A percentile compares a stretch with the other conserved stretches of the same genome.
Conservation (phyloP, 1,140 invertebrate genomes). For the Philotrypesis tridentata region DNA sequence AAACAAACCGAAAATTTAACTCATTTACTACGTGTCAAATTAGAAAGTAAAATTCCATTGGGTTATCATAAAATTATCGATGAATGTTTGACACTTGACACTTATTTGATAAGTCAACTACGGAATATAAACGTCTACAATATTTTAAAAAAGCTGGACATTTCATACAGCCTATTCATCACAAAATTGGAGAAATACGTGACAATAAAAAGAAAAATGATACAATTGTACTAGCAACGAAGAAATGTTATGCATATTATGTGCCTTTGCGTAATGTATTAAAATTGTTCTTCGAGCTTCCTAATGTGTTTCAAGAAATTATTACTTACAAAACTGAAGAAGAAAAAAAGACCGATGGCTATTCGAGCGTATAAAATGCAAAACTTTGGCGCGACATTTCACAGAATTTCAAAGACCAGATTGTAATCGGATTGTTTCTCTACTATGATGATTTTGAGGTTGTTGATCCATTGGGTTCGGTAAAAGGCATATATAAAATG, state of each 20-base stretch:
- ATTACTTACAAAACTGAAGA: constrained; percentile 43
- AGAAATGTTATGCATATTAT: constrained; percentile 46
- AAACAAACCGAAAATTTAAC: background rate
- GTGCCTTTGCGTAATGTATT: constrained; percentile 43
- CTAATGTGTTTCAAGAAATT: constrained; percentile 47
- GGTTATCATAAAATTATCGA: constrained; percentile 39
- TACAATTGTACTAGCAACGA: constrained; percentile 36
- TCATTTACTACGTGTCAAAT: constrained; percentile 27
- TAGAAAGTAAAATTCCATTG: constrained; percentile 47
- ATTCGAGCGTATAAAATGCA: constrained; percentile 51
- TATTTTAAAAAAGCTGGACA: constrained; percentile 37
- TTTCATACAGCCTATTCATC: constrained; percentile 41
- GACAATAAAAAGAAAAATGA: constrained; percentile 40
- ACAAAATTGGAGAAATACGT: constrained; percentile 45
- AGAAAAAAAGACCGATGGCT: constrained; percentile 8
- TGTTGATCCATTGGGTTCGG: constrained; percentile 41
- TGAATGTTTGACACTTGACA: constrained; percentile 35
- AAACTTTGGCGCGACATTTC: constrained; percentile 40
- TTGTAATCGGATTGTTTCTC: constrained; percentile 48
- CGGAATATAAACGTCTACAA: constrained; percentile 50
- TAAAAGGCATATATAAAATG: constrained; percentile 51
- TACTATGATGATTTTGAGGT: constrained; percentile 55
- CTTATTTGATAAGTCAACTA: background rate
- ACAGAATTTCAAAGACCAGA: constrained; percentile 36
- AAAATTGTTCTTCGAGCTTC: constrained; percentile 48